Evolutionary conservation across 2,113 vertebrate genomes (phyloP).

Genomic region (Strix aluco): DNA sequence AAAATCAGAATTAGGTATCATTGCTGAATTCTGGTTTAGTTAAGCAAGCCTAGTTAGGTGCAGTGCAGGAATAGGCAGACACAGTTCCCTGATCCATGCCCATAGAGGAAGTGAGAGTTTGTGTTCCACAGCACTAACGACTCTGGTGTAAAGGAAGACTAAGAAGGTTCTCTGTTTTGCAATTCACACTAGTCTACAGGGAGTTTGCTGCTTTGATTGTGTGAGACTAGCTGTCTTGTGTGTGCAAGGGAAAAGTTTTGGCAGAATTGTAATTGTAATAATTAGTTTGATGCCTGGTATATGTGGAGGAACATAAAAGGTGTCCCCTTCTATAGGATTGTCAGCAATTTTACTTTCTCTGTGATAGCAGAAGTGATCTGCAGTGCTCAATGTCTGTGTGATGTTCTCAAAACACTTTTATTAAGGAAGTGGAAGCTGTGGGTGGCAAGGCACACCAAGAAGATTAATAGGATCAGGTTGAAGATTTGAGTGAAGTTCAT

Average conservation of each 20-base stretch:
- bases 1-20: background rate
- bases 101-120: conserved; percentile 18
- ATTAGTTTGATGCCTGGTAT: background rate
- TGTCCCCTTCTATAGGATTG: background rate
- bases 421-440: background rate
- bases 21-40: background rate
- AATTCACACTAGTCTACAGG: background rate
- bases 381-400: background rate
- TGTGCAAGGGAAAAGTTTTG: background rate
- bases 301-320: background rate
- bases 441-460: background rate
- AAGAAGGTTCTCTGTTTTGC: background rate
- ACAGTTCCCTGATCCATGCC: background rate
- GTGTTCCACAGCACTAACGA: background rate
- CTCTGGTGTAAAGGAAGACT: background rate
- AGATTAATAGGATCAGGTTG: background rate
- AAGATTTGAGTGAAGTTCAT: background rate
- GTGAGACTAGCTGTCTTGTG: background rate
- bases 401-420: background rate
- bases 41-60: background rate
- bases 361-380: background rate
- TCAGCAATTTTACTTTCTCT: background rate
- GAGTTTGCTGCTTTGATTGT: background rate
- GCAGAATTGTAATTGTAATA: background rate
- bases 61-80: background rate